Conservation (phyloP, 2,113 vertebrate species). For the Malurus cyaneus region DNA sequence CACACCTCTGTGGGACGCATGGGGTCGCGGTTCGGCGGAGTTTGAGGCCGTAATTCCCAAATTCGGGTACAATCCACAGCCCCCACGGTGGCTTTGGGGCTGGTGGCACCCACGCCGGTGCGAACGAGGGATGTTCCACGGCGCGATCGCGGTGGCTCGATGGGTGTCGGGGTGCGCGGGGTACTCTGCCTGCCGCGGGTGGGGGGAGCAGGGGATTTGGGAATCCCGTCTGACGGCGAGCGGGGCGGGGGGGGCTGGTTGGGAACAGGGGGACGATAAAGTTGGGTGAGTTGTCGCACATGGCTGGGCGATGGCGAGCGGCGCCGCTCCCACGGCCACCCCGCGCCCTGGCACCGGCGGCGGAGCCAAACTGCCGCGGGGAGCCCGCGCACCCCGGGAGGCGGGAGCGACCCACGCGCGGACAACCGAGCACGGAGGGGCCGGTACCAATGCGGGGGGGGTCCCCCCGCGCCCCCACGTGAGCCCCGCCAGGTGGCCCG, state of each 20-base stretch:
- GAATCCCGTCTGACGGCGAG: not conserved
- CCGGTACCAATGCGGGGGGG: not conserved
- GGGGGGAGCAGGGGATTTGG: not conserved
- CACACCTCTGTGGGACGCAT: not conserved
- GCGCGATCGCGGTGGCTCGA: not conserved
- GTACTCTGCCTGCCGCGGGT: not conserved
- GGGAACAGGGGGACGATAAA: not conserved
- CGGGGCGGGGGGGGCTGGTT: not conserved
- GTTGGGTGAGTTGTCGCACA: conserved; percentile 28
- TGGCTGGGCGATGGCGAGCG: conserved; percentile 17
- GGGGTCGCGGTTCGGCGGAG: not conserved
- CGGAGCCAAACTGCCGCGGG: not conserved
- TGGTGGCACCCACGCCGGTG: not conserved
- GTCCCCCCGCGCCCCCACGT: not conserved
- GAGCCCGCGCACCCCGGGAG: not conserved
- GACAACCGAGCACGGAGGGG: not conserved
- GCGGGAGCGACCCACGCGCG: not conserved
- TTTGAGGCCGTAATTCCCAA: not conserved
- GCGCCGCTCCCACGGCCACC: not conserved
- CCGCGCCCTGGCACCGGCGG: not conserved
- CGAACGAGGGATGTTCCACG: not conserved
- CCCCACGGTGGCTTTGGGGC: not conserved
- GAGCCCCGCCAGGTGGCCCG: not conserved
- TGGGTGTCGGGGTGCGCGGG: not conserved
- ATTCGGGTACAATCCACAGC: not conserved